These are phyloP conservation scores for Epiperipatus broadwayi DNA, from an alignment of 2,888 invertebrate genomes.

Conservation along the genomic window DNA sequence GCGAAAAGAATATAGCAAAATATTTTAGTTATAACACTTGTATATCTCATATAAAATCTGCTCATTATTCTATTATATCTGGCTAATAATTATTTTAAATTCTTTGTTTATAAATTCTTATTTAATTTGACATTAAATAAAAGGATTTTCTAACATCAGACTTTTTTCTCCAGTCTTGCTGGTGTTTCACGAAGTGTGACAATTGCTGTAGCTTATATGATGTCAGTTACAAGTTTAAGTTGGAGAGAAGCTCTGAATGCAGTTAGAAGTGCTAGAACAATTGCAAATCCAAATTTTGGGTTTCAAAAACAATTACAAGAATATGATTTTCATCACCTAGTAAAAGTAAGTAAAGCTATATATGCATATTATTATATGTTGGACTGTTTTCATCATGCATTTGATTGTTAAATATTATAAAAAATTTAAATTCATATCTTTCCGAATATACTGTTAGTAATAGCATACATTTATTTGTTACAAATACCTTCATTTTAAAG, in stretches of 20 bases:
- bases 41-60: constrained; percentile 12
- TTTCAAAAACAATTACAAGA: constrained; percentile 85
- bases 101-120: constrained; percentile 19
- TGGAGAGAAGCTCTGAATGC: constrained; percentile 87
- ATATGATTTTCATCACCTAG: constrained; percentile 56
- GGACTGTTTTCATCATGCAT: no score
- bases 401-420: no score
- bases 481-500: no score
- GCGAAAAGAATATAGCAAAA: no score
- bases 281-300: constrained; percentile 88
- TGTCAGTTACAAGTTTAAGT: constrained; percentile 69
- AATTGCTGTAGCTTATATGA: constrained; percentile 83
- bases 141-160: no score
- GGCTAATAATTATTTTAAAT: constrained; percentile 13
- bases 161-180: constrained; percentile 65
- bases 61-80: constrained; percentile 19
- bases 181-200: constrained; percentile 94
- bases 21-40: no score
- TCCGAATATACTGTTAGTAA: no score
- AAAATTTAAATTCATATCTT: no score
- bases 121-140: no score
- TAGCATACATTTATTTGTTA: no score
- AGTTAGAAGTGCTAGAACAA: constrained; percentile 68
- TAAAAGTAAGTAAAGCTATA: constrained; percentile 53
- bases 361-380: no score